Conservation (phyloP, 1,140 invertebrate species). For the Bombus consobrinus region DNA sequence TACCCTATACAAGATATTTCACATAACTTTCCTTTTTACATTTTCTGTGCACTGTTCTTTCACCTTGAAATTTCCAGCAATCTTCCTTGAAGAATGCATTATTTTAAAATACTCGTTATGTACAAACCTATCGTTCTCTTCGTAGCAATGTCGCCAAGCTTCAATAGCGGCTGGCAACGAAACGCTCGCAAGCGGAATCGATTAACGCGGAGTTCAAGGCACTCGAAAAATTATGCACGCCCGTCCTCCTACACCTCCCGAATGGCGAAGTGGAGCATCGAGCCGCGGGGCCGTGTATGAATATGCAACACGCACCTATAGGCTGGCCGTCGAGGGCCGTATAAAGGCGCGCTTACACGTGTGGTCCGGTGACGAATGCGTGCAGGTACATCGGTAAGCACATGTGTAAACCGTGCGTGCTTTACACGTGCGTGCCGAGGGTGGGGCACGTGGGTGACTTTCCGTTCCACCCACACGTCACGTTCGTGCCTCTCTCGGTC, state of each 20-base stretch:
- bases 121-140: not conserved
- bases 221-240: conserved; percentile 71
- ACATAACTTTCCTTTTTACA: no score
- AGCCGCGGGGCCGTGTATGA: conserved; percentile 59
- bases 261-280: conserved; percentile 69
- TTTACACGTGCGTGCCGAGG: conserved; percentile 66
- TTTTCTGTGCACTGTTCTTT: no score
- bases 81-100: no score
- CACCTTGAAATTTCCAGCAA: no score
- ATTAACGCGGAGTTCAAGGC: conserved; percentile 61
- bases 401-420: conserved; percentile 65
- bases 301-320: conserved; percentile 69
- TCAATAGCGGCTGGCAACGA: not conserved
- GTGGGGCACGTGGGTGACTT: conserved; percentile 72
- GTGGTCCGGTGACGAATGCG: conserved; percentile 64
- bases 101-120: no score
- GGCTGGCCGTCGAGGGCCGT: conserved; percentile 29
- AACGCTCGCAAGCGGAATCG: conserved; percentile 46
- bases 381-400: conserved; percentile 66
- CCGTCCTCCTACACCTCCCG: conserved; percentile 70
- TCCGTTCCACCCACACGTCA: conserved; percentile 65
- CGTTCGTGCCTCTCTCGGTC: conserved; percentile 44
- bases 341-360: conserved; percentile 56
- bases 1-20: no score
- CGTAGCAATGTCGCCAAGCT: not conserved